Evolutionary conservation across 2,113 vertebrate species (phyloP).

Genomic region (Eublepharis macularius): DNA sequence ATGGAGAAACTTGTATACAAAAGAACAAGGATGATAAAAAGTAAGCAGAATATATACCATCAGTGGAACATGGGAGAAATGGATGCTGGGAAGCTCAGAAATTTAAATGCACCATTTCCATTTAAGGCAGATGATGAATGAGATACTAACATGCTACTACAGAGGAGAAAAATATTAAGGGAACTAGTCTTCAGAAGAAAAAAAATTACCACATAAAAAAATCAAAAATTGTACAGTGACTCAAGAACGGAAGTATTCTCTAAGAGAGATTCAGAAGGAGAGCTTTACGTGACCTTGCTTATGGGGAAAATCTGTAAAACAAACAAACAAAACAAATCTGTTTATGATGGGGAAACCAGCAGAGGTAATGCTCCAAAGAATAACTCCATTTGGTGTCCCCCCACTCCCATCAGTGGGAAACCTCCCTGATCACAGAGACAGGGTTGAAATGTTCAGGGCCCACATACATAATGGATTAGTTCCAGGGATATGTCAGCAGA

Average conservation of each 20-base stretch:
- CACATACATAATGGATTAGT: too few relatives aligned
- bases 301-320: too few relatives aligned
- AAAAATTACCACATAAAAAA: not conserved
- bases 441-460: too few relatives aligned
- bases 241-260: not conserved
- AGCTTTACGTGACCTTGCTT: not conserved
- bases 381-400: too few relatives aligned
- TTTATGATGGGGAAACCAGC: not conserved
- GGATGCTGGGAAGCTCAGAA: fast-evolving
- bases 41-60: conserved; percentile 25
- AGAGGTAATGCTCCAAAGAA: too few relatives aligned
- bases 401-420: not conserved
- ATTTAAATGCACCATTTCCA: not conserved
- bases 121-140: not conserved
- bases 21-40: conserved; percentile 41
- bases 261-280: not conserved
- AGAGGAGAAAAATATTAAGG: too few relatives aligned
- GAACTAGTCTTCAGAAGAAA: not conserved
- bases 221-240: not conserved
- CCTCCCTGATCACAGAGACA: not conserved
- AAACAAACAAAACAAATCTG: too few relatives aligned
- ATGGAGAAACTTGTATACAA: conserved; percentile 30
- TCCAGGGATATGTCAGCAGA: too few relatives aligned
- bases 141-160: not conserved
- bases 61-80: conserved; percentile 22